phyloP scores from a whole-genome alignment of 2,113 vertebrate species.

The Crocuta crocuta region DNA sequence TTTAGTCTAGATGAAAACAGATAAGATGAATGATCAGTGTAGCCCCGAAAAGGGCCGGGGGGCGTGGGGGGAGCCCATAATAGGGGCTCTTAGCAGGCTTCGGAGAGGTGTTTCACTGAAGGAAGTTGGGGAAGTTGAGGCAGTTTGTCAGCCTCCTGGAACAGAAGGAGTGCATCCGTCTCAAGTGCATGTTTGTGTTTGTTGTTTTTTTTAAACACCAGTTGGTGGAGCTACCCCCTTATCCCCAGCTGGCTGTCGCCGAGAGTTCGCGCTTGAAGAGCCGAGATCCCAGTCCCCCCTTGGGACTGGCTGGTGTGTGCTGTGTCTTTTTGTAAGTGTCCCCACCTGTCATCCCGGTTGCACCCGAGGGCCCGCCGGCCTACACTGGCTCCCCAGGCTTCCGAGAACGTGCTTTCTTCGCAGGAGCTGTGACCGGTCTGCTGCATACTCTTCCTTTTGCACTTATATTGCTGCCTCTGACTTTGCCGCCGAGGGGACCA shows the following conservation, averaged over 20 bases:
- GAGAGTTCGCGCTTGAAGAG: background rate
- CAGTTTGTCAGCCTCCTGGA: background rate
- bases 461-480: background rate
- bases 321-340: background rate
- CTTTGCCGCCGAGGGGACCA: background rate
- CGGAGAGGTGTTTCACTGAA: background rate
- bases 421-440: background rate
- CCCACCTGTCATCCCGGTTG: background rate
- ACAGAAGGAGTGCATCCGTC: background rate
- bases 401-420: background rate
- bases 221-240: conserved; percentile 70
- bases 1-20: background rate
- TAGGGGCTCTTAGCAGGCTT: background rate
- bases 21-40: background rate
- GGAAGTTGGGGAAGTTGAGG: conserved; percentile 1
- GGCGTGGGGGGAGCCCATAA: background rate
- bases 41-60: background rate
- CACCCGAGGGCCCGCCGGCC: background rate
- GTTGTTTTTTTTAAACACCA: conserved; percentile 65
- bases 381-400: background rate
- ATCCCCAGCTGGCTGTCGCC: conserved; percentile 31
- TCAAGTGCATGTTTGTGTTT: background rate
- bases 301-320: background rate
- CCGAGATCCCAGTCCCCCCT: background rate
- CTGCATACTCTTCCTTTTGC: background rate